Evolutionary conservation across 2,113 vertebrate species (phyloP).

Genomic region (Chloropsis cyanopogon): DNA sequence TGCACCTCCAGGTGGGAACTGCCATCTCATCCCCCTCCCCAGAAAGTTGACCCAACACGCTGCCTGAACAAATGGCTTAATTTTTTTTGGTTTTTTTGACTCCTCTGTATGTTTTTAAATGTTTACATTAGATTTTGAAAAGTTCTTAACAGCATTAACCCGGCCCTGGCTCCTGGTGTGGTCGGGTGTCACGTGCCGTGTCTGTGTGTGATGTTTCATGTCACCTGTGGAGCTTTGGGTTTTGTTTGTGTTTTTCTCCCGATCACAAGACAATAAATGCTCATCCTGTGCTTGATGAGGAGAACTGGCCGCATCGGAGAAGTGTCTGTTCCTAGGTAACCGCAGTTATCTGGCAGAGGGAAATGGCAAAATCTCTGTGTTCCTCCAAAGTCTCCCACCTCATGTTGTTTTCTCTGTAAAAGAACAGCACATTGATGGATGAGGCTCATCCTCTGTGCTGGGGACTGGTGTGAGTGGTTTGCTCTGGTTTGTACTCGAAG

Average conservation of each 20-base stretch:
- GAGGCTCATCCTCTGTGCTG: neutral
- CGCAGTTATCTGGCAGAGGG: neutral
- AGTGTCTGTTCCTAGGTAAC: constrained; percentile 56
- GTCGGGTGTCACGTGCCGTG: neutral
- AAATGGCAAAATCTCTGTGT: neutral
- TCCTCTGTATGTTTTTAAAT: constrained; percentile 19
- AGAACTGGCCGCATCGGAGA: neutral
- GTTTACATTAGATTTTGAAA: constrained; percentile 53
- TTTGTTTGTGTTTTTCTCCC: constrained; percentile 10
- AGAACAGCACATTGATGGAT: neutral
- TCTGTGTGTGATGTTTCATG: neutral
- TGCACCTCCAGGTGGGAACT: neutral
- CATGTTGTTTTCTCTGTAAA: neutral
- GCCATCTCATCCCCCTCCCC: neutral
- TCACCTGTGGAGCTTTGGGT: constrained; percentile 13
- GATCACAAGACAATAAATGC: constrained; percentile 60
- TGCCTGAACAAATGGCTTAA: neutral
- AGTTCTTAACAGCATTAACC: neutral
- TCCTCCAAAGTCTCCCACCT: neutral
- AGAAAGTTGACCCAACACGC: neutral
- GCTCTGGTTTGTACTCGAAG: neutral
- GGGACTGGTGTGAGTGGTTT: neutral
- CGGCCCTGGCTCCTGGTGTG: neutral
- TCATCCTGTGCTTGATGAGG: constrained; percentile 55
- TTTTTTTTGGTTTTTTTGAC: neutral